Evolutionary conservation across 2,113 vertebrate species (phyloP).

Genomic region (Riparia riparia): DNA sequence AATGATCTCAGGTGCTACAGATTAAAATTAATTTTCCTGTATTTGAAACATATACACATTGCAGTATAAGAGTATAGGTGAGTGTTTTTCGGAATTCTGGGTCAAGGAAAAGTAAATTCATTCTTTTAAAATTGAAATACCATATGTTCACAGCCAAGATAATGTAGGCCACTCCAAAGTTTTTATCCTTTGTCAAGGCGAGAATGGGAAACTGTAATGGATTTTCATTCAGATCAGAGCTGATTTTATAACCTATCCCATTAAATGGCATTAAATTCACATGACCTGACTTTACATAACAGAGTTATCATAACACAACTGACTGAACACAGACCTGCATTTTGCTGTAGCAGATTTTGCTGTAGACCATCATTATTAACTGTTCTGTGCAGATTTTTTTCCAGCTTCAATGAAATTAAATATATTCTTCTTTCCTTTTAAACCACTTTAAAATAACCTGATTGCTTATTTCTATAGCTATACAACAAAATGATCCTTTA

Average conservation of each 20-base stretch:
- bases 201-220: not conserved
- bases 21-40: not conserved
- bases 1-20: not conserved
- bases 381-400: not conserved
- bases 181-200: not conserved
- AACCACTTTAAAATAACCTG: not conserved
- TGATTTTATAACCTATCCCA: constrained; percentile 28
- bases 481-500: not conserved
- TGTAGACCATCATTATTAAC: not conserved
- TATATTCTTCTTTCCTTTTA: not conserved
- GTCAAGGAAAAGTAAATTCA: constrained; percentile 1
- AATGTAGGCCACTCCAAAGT: not conserved
- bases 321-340: not conserved
- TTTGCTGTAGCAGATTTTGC: not conserved
- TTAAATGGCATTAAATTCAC: constrained; percentile 22
- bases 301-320: not conserved
- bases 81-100: not conserved
- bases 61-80: not conserved
- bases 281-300: constrained; percentile 40
- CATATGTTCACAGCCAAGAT: not conserved
- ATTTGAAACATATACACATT: not conserved
- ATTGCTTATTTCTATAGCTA: not conserved
- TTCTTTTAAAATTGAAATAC: not conserved
- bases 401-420: not conserved
- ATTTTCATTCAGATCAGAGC: not conserved